Conservation (phyloP, 2,797 vertebrate species). For the Moxostoma hubbsi region DNA sequence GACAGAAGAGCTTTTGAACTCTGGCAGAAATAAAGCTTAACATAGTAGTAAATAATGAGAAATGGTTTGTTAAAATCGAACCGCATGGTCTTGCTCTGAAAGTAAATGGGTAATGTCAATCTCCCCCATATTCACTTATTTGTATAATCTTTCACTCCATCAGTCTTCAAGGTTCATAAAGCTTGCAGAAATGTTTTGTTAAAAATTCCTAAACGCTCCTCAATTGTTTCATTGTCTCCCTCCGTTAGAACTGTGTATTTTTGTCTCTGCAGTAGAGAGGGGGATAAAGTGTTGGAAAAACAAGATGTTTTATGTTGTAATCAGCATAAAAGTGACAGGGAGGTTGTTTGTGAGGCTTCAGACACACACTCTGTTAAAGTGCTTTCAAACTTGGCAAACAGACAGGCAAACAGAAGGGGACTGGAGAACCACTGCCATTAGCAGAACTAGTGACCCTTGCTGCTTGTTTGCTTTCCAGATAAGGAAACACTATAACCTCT, state of each 20-base stretch:
- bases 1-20: neutral
- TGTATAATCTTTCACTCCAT: neutral
- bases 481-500: neutral
- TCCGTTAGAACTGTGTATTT: too few relatives aligned
- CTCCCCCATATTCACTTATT: neutral
- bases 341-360: neutral
- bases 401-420: neutral
- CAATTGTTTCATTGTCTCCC: neutral
- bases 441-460: neutral
- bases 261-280: neutral
- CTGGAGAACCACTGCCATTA: neutral
- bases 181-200: neutral
- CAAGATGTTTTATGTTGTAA: neutral
- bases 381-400: neutral
- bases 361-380: conserved; percentile 7
- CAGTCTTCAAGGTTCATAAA: too few relatives aligned
- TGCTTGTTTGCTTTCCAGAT: conserved; percentile 19
- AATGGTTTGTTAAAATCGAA: too few relatives aligned
- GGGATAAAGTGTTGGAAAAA: neutral
- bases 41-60: neutral
- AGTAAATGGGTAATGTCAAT: neutral
- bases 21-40: too few relatives aligned
- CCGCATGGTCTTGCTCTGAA: neutral
- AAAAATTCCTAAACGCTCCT: neutral
- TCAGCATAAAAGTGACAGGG: neutral